Percentiles rank a stretch among this genome's conserved stretches.
Evolutionary conservation across 2,113 vertebrate genomes (phyloP).

Genomic region (Suncus etruscus): DNA sequence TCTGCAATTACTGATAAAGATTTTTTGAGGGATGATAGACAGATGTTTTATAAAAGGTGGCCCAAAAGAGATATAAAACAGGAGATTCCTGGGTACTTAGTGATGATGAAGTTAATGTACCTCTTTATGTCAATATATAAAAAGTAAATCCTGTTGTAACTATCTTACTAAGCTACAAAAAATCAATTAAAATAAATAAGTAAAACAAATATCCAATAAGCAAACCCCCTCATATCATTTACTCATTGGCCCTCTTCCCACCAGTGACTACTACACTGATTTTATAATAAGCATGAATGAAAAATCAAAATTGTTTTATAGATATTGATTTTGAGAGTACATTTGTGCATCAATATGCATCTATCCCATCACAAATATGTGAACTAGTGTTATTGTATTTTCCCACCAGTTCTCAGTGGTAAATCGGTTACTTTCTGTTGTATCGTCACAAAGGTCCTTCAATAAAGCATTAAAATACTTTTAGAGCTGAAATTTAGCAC

Average conservation of each 20-base stretch:
- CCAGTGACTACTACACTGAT: not conserved
- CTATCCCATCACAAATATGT: not conserved
- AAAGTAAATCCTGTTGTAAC: too few species aligned
- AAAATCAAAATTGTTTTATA: constrained; percentile 15
- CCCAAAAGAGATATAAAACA: too few species aligned
- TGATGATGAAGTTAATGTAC: too few species aligned
- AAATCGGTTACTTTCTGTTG: not conserved
- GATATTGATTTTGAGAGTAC: constrained; percentile 39
- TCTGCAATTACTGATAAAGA: too few species aligned
- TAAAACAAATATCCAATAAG: not conserved
- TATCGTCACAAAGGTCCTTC: not conserved
- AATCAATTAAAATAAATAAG: not conserved
- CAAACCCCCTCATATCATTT: not conserved
- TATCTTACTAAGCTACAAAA: too few species aligned
- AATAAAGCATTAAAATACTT: not conserved
- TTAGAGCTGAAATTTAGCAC: constrained; percentile 4
- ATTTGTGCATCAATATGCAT: not conserved
- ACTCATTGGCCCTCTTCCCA: not conserved
- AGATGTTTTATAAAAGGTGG: too few species aligned
- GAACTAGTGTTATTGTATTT: not conserved
- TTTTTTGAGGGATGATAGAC: too few species aligned
- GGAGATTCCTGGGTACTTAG: too few species aligned
- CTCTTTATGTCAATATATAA: too few species aligned
- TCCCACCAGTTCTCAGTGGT: not conserved
- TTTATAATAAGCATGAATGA: not conserved